phyloP scores from a whole-genome alignment of 2,797 vertebrate genomes.

The Hipposideros larvatus region DNA sequence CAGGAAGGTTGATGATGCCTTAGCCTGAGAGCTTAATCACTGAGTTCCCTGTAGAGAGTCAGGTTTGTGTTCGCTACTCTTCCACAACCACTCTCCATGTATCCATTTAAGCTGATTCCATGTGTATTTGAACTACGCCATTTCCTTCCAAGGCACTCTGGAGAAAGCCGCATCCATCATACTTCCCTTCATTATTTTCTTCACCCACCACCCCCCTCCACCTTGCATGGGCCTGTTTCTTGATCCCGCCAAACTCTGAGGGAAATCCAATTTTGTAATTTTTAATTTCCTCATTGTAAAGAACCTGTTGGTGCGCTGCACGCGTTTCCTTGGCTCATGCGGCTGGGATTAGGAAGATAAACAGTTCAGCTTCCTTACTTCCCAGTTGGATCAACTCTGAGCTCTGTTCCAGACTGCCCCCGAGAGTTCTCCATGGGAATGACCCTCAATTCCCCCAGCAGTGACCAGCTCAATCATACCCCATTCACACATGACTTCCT shows the following conservation, averaged over 20 bases:
- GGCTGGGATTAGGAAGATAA: neutral
- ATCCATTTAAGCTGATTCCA: neutral
- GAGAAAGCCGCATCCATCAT: neutral
- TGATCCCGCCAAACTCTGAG: neutral
- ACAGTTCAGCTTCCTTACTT: neutral
- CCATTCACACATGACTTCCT: neutral
- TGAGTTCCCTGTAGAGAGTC: neutral
- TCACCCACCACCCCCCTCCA: fast-evolving
- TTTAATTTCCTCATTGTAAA: neutral
- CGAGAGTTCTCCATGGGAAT: neutral
- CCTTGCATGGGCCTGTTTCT: neutral
- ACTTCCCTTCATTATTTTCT: neutral
- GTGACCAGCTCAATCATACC: neutral
- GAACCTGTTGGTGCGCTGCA: neutral
- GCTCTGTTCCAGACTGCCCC: neutral
- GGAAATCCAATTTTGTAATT: neutral
- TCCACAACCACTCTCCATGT: neutral
- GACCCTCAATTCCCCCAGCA: neutral
- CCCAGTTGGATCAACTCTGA: neutral
- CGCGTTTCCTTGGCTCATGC: neutral
- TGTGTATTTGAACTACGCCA: neutral
- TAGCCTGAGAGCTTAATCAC: neutral
- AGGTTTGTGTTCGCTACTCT: neutral
- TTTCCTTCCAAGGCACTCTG: neutral
- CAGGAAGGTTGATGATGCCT: neutral